Evolutionary conservation across 1,140 invertebrate genomes (phyloP), one percentile per base, ranked within the genome.

Genomic region (Amphibalanus amphitrite): DNA sequence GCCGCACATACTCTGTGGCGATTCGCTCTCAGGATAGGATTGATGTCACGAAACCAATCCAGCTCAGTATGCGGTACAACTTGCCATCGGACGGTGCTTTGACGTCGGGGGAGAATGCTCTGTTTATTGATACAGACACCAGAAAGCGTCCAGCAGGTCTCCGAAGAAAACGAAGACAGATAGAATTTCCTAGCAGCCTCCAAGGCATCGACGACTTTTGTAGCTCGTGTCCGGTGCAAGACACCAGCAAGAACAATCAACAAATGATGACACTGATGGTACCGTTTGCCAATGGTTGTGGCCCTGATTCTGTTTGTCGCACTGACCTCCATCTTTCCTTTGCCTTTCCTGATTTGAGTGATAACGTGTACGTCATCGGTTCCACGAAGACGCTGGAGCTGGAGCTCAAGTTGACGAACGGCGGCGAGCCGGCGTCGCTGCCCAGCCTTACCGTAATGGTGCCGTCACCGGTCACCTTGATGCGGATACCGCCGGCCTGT

Each of bases 401-500:
- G 25, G 33, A 38, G 23, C 26, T 73, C 26, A 4, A 69, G 30
- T 28, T 73, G 8, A 69, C 70, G 25, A 28, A 68, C 64, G 59
- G 28, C n/a, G 29, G 67, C n/a, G 38, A 28, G 29, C 70, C 28
- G 71, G 71, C 71, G 26, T 73, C 40, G 29, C 68, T n/a, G 72
- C 33, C 20, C 10, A 0, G 26, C 13, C 69, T 69, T 3, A 28
- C n/a, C 8, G n/a, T 67, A 1, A 28, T 13, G 6, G 8, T 76
- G 71, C 68, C 69, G 69, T 30, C 72, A 75, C 72, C 72, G 1
- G 6, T 67, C 65, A 67, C n/a, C 28, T 26, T 67, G 65, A 3
- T 26, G 65, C 65, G 65, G 3, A 3, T 67, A 8, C 65, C 65
- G 17, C 23, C 65, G 0, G 3, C 8, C 65, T 67, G 65, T 28